Evolutionary conservation across 2,888 invertebrate species (phyloP).

Genomic region (Amiota minor): DNA sequence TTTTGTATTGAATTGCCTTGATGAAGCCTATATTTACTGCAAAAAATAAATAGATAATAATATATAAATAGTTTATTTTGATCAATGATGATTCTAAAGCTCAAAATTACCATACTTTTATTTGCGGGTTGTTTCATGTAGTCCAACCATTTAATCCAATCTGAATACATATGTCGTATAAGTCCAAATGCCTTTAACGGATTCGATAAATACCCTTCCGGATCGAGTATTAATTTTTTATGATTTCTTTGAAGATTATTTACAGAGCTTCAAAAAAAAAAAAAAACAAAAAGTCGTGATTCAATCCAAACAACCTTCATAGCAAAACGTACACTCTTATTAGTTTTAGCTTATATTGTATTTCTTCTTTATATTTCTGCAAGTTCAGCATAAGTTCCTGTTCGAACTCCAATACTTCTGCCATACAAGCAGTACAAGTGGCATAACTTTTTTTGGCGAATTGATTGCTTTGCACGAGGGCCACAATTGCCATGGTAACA

Average conservation of each 20-base stretch:
- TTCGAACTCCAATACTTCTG: background rate
- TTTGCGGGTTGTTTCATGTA: conserved; percentile 42
- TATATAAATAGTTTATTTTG: too few species aligned
- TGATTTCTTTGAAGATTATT: background rate
- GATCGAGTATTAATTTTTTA: background rate
- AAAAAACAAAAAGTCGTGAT: too few species aligned
- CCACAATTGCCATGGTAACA: too few species aligned
- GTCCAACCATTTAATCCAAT: conserved; percentile 53
- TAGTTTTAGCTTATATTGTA: background rate
- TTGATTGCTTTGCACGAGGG: too few species aligned
- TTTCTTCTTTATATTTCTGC: background rate
- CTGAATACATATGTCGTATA: conserved; percentile 57
- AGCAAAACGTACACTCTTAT: too few species aligned
- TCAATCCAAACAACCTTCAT: too few species aligned
- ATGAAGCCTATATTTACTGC: conserved; percentile 44
- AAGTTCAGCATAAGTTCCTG: background rate
- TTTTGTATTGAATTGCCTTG: conserved; percentile 30
- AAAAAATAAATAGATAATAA: background rate
- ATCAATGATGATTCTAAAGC: too few species aligned
- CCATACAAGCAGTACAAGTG: too few species aligned
- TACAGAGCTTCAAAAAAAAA: background rate
- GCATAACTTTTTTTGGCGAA: too few species aligned
- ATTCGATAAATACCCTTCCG: conserved; percentile 1
- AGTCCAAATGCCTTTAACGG: background rate
- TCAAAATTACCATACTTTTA: background rate